Evolutionary conservation across 2,113 vertebrate species (phyloP), one percentile per base, ranked within the genome.

Genomic region (Pluvialis apricaria): DNA sequence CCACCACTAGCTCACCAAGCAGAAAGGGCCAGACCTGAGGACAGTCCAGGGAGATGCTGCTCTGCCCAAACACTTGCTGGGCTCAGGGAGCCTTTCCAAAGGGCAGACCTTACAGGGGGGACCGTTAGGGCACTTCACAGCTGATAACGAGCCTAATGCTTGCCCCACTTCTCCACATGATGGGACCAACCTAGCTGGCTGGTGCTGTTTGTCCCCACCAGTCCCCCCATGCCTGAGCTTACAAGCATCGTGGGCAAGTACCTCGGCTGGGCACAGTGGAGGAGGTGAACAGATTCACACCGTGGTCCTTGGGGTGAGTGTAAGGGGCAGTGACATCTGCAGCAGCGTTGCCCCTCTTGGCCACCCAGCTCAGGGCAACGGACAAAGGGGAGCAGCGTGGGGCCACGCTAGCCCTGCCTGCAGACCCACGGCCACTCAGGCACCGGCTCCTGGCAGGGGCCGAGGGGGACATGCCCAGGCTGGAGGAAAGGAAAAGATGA

Each of bases 31-130:
- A 42, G 64, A 26, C 54, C 52, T 70, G 64, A 57, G 55, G 42
- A 15, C 15, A 78, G 69, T 11, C 55, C 47, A 45, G 52, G 36
- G 80, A 65, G 38, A 24, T 6, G 22, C 66, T 82, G 62, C 40
- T 42, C 34, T 91, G 71, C n/a, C 32, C 0, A 0, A 26, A 13
- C 0, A 0, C 18, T 65, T 54, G 38, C 38, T 45, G 54, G 32
- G 28, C 36, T 76, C 18, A 49, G 18, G 34, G 28, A 88, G 32
- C 19, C 55, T 38, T 44, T 86, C 57, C 31, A 52, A 68, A 80
- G 38, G 78, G 24, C 65, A 62, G 5, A 32, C 2, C 19, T 54
- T 7, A 17, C 45, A 62, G 4, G 6, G 20, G 15, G 29, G n/a
- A 77, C 6, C 0, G 0, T 16, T 17, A 34, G 4, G 49, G 32